Base-by-base conservation (phyloP, 2,113 vertebrate species). In the Syngnathoides biaculeatus region DNA sequence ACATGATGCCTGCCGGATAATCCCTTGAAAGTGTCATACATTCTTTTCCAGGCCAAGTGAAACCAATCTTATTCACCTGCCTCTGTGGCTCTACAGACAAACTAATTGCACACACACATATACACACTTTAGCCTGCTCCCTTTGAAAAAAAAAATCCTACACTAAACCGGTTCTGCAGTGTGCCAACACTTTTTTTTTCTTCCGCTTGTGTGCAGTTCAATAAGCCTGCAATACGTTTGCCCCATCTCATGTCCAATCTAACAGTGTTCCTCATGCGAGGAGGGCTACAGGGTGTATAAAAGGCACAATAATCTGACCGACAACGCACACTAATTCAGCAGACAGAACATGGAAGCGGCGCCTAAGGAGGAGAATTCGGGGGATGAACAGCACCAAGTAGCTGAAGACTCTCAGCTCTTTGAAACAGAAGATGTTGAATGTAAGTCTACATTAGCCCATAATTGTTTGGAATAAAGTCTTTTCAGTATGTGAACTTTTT, bases 351-450 rank as follows among this genome's bases (percentile, higher is more conserved):
- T 87, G 85, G 85, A 52, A n/a, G 83, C 67, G 39, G 67, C 66
- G 45, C 66, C 71, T 0, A 68, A 84, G 52, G 74, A 79, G 66
- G 72, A 81, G 70, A 90, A 85, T 74, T 83, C 80, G 13, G 81
- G 55, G 47, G 64, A 63, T 56, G 89, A 87, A 67, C 82, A 87
- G 10, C 90, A 90, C 78, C 92, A 91, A 74, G 78, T 84, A 65
- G 88, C 90, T 58, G 81, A 82, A 27, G 78, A 87, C 24, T 20
- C 86, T 30, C 92, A 88, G 75, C 60, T 92, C 73, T 90, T 91
- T 81, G 94, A 96, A 65, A 87, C 91, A 14, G 91, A 95, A 72
- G 93, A 95, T 93, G 94, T 95, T 50, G 20, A n/a, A 22, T 8
- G 48, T 52, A 69, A 79, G 75, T 56, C 52, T 14, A 17, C 0